phyloP scores from a whole-genome alignment of 2,113 vertebrate species.

The Zapornia atra region DNA sequence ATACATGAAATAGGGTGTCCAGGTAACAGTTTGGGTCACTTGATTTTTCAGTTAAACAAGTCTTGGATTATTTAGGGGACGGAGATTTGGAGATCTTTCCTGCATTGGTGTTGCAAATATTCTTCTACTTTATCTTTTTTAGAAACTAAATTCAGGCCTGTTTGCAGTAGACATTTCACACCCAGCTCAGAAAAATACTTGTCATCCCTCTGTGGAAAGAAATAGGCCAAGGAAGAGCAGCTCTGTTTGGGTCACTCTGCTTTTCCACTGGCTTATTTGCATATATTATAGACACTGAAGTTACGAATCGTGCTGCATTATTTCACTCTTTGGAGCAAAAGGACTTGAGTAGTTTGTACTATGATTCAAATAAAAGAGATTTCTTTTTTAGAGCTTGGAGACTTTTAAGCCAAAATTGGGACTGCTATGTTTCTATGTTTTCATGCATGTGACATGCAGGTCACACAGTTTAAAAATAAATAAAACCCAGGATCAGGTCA shows the following conservation, averaged over 20 bases:
- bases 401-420: background rate
- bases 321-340: background rate
- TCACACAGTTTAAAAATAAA: background rate
- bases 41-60: background rate
- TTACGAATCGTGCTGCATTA: background rate
- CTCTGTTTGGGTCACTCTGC: background rate
- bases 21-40: background rate
- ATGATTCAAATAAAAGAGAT: background rate
- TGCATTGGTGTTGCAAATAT: background rate
- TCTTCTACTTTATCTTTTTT: background rate
- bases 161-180: background rate
- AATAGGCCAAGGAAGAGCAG: background rate
- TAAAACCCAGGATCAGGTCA: background rate
- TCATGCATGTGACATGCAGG: background rate
- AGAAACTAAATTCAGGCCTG: background rate
- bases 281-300: accelerated
- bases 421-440: background rate
- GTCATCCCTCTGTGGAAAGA: background rate
- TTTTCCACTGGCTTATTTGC: background rate
- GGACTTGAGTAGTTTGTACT: background rate
- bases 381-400: background rate
- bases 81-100: background rate
- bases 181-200: background rate
- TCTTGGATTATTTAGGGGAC: background rate
- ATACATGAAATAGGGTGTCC: background rate